Evolutionary conservation across 2,888 invertebrate species (phyloP), one percentile per base, ranked within the genome.

Genomic region (Tholera decimalis): DNA sequence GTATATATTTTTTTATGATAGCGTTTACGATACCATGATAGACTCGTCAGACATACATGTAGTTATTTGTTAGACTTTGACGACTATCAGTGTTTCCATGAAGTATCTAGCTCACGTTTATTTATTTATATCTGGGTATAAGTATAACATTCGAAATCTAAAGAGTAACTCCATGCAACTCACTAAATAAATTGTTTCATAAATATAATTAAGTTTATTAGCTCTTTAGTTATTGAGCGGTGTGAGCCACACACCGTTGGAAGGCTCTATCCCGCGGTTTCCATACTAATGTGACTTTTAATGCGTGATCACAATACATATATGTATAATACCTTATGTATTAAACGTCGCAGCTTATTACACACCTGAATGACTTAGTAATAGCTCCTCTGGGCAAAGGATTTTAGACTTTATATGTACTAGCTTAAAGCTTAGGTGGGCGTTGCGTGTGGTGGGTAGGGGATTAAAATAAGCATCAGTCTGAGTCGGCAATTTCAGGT

Each of bases 281-380:
- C 35, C 15, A 53, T 43, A 77, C 72, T 44, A 62, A 41, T 37
- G 30, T 53, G 50, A 20, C 35, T 57, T 18, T 33, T 18, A 9
- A 43, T 24, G 47, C 46, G 33, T 51, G 55, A 28, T 24, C 33
- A 53, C 50, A 20, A 39, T 13, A 49, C 13, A 37, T 30, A 41
- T 18, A 30, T 41, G 39, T 9, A 44, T 24, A 30, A 39, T 11
- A 47, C 11, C 18, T 49, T 61, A 20, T 46, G 50, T 15, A 15
- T 35, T 11, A 15, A 15, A 33, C 53, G 47, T 54, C 77, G 46
- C 30, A 46, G 47, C 20, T 33, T 50, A 58, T 55, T 51, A 65
- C 43, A 56, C 35, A 51, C 41, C 30, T 49, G 28, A 59, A 39
- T 56, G 73, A 65, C 46, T 44, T 73, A 43, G 73, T 73, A 35